Evolutionary conservation across 2,888 invertebrate species (phyloP), one percentile per base, ranked within the genome.

Genomic region (Drosophila subsilvestris): DNA sequence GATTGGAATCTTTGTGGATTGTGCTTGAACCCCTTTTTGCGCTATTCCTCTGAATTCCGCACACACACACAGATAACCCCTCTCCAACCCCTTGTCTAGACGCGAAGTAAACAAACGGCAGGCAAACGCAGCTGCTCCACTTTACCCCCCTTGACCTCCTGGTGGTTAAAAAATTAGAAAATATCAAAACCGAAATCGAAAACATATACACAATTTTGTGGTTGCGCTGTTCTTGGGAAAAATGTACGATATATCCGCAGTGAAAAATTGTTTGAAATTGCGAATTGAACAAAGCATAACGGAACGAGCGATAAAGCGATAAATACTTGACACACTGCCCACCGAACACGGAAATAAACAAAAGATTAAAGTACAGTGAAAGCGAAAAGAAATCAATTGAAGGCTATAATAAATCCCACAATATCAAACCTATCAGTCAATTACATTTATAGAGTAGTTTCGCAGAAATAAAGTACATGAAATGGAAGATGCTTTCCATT

Each of bases 211-310:
- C 55, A 54, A 62, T 63, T 68, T 67, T 59, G 37, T 69, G 63
- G 37, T 69, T 67, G 63, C 83, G 70, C 22, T 29, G 48, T 57
- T 63, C 58, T 61, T 53, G 51, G 57, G 79, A 82, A 37, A 37
- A n/a, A n/a, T 2, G n/a, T 32, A 10, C 27, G 27, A 87, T 73
- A 60, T 81, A 70, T 76, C 53, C 55, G 48, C 57, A 53, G 68
- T 73, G 72, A 80, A 77, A 86, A 83, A 86, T 80, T 76, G 72
- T 83, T 86, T 86, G 74, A 84, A 86, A 86, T 88, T 78, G 25
- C 25, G 25, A 80, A 76, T 80, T 78, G 71, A 86, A 86, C 71
- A 80, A 67, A 88, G 61, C 69, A 88, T 75, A 88, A 78, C 25
- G 59, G 43, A 68, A 14, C 37, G 22, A 63, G 60, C 67, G 74